Percentiles rank a stretch among this genome's conserved stretches.
Conservation (phyloP, 2,888 invertebrate genomes). For the Holacanthella duospinosa region DNA sequence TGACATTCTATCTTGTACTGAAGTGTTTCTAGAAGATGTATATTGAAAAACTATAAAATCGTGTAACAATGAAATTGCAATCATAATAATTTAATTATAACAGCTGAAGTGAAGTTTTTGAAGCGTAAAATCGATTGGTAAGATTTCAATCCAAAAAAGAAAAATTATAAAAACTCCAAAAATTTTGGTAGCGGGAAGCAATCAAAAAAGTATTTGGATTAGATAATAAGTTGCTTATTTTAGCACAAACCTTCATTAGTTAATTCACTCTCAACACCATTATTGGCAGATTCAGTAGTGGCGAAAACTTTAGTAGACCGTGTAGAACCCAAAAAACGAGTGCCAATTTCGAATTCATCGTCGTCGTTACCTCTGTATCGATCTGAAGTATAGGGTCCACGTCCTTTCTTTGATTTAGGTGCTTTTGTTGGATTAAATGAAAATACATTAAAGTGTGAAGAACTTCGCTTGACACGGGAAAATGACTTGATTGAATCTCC, state of each 20-base stretch:
- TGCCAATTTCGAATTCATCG: neutral
- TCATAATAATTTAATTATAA: too few species aligned
- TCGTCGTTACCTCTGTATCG: neutral
- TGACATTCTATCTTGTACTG: neutral
- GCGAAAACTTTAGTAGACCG: neutral
- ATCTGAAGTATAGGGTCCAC: neutral
- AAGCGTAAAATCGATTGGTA: too few species aligned
- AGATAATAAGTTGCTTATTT: neutral
- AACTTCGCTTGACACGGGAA: neutral
- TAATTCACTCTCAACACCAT: conserved; percentile 1
- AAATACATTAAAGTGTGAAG: neutral
- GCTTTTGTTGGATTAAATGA: neutral
- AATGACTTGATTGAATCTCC: neutral
- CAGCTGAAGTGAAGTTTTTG: too few species aligned
- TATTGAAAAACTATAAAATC: too few species aligned
- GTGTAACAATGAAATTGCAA: too few species aligned
- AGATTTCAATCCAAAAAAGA: too few species aligned
- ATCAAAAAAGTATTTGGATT: neutral
- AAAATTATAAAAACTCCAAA: too few species aligned
- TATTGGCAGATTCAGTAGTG: neutral
- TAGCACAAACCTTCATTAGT: too few species aligned
- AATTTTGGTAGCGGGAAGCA: too few species aligned
- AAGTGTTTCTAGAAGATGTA: neutral
- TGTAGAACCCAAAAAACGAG: neutral
- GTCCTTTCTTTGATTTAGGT: neutral